Conservation (phyloP, 1,140 invertebrate species). For the Euwallacea fornicatus region DNA sequence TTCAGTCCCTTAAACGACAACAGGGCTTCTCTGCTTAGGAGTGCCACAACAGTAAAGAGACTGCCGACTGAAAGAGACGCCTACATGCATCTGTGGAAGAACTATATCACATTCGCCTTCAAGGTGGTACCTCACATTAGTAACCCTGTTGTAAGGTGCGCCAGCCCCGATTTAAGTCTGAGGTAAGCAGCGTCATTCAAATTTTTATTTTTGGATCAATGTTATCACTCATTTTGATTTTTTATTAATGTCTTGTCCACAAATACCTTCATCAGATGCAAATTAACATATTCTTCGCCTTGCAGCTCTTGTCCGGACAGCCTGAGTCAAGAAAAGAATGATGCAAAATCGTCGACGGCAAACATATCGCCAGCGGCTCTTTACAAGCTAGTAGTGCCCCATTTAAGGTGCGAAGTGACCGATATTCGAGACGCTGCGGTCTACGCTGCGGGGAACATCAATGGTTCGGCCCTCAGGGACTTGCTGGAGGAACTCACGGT, state of each 20-base stretch:
- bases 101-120: constrained; percentile 94
- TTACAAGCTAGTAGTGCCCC: constrained; percentile 88
- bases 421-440: constrained; percentile 94
- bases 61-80: constrained; percentile 88
- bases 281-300: constrained; percentile 18
- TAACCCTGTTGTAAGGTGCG: constrained; percentile 81
- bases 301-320: constrained; percentile 83
- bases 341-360: constrained; percentile 57
- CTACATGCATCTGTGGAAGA: constrained; percentile 93
- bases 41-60: constrained; percentile 76
- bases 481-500: constrained; percentile 93
- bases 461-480: constrained; percentile 91
- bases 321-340: constrained; percentile 74
- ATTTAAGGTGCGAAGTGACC: constrained; percentile 85
- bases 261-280: too few species aligned
- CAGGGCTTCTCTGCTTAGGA: constrained; percentile 85
- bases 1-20: constrained; percentile 94
- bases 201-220: not conserved
- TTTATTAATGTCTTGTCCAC: too few species aligned
- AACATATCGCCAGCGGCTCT: constrained; percentile 77
- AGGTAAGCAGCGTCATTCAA: constrained; percentile 61
- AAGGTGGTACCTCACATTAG: constrained; percentile 86
- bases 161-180: constrained; percentile 88
- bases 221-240: not conserved
- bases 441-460: constrained; percentile 90